phyloP scores from a whole-genome alignment of 2,888 invertebrate species.

The Bhutanitis thaidina region DNA sequence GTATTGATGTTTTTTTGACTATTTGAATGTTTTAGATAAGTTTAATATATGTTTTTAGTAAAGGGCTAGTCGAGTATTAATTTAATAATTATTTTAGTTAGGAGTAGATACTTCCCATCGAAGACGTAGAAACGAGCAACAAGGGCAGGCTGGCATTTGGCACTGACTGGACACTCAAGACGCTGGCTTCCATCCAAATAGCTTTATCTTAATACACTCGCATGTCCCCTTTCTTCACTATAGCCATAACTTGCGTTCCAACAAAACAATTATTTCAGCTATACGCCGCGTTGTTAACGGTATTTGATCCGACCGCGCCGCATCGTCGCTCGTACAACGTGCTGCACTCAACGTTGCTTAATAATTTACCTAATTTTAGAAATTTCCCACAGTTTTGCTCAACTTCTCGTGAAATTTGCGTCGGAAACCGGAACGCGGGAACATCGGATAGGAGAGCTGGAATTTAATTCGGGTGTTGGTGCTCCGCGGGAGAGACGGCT shows the following conservation, averaged over 20 bases:
- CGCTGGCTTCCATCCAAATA: constrained; percentile 68
- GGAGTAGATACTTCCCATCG: neutral
- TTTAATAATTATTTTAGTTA: no score
- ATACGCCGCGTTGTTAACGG: constrained; percentile 42
- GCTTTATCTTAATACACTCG: constrained; percentile 74
- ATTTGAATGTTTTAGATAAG: no score
- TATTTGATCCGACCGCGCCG: constrained; percentile 37
- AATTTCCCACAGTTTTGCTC: constrained; percentile 43
- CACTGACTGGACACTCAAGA: constrained; percentile 68
- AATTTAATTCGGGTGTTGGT: constrained; percentile 73
- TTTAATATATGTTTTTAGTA: no score
- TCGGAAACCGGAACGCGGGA: constrained; percentile 25
- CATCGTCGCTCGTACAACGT: constrained; percentile 13
- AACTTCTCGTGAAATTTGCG: constrained; percentile 47
- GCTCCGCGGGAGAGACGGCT: constrained; percentile 54
- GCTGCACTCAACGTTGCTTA: constrained; percentile 32
- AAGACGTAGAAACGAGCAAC: constrained; percentile 27
- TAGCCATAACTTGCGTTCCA: constrained; percentile 60
- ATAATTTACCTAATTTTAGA: constrained; percentile 46
- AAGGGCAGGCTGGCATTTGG: constrained; percentile 43
- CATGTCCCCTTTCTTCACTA: constrained; percentile 58
- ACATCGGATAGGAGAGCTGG: constrained; percentile 47
- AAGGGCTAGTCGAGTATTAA: no score
- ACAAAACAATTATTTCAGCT: constrained; percentile 58
- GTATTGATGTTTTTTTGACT: no score